Base-by-base conservation (phyloP, 2,797 vertebrate genomes). In the Martes flavigula region DNA sequence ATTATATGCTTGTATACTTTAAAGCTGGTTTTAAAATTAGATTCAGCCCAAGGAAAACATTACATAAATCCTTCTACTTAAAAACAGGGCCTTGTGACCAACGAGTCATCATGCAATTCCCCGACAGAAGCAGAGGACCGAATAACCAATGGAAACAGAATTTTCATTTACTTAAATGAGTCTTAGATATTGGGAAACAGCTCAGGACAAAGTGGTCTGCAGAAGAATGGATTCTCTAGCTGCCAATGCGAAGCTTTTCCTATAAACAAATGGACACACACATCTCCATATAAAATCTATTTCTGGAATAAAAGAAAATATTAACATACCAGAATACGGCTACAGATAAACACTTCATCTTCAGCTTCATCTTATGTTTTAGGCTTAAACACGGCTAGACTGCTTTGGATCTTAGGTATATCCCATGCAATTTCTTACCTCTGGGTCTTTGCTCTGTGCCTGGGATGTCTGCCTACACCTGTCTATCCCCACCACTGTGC, bases 1-100 rank as follows among this genome's bases (percentile, higher is more conserved):
- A 87, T 87, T 96, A 87, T 40, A 95, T 48, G 9, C 40, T 93
- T 96, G 56, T 35, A 68, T 56, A 78, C 54, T 94, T 96, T 93
- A 97, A 97, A 96, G 60, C 12, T 83, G 43, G 32, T 77, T 58
- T 43, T 73, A 73, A 43, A 43, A 73, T 46, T 73, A 14, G 72
- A 66, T 66, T 68, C 32, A 85, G 25, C 66, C 89, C 21, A 85
- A 82, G 82, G 73, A 84, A 40, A 96, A 94, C 4, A 89, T 58
- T 82, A 58, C 30, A 82, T 70, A 91, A 91, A 93, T 56, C 58
- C 51, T 60, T 85, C 77, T 48, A 51, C 25, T 82, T 90, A 95
- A 94, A 81, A 48, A 81, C 38, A 79, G 27, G 73, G 38, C 7
- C 38, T 43, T 56, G 25, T 87, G 30, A 94, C 43, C n/a, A 93